Evolutionary conservation across 2,888 invertebrate species (phyloP), one percentile per base, ranked within the genome.

Genomic region (Phragmatobia fuliginosa): DNA sequence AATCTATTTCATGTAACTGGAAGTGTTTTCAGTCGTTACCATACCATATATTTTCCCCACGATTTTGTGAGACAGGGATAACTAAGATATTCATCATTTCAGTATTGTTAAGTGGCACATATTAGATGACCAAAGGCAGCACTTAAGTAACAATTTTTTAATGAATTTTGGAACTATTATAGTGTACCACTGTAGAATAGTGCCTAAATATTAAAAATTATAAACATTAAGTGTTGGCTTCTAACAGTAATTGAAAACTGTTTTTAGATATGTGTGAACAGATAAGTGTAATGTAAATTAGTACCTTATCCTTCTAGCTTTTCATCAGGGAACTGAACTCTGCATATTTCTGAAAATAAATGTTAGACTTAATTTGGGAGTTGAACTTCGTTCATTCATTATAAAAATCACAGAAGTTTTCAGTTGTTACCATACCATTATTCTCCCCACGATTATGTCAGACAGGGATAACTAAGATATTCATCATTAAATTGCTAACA

Each of bases 41-140:
- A 88, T 88, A 91, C 91, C 92, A 90, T 8, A 8, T 49, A 38
- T 83, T 85, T 77, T 90, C 91, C 87, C 89, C 90, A 91, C 66
- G 90, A 76, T 79, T 88, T 85, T 72, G 90, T 91, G 87, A 91
- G 90, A 85, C 91, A 91, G 91, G 91, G 91, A 91, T 91, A 91
- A 91, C 91, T 90, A 84, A 88, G 82, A 79, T 85, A 80, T 80
- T 91, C 90, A 91, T 91, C 92, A 90, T 90, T 83, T 68, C 5
- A 6, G 16, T n/a, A n/a, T n/a, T n/a, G n/a, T n/a, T n/a, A n/a
- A n/a, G n/a, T n/a, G n/a, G n/a, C n/a, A n/a, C n/a, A n/a, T n/a
- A n/a, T n/a, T n/a, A n/a, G n/a, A n/a, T n/a, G n/a, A n/a, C n/a
- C n/a, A n/a, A n/a, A n/a, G n/a, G n/a, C n/a, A n/a, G n/a, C n/a